These are phyloP conservation scores for Entomyzon cyanotis DNA, from an alignment of 2,113 vertebrate genomes.

Conservation along the genomic window DNA sequence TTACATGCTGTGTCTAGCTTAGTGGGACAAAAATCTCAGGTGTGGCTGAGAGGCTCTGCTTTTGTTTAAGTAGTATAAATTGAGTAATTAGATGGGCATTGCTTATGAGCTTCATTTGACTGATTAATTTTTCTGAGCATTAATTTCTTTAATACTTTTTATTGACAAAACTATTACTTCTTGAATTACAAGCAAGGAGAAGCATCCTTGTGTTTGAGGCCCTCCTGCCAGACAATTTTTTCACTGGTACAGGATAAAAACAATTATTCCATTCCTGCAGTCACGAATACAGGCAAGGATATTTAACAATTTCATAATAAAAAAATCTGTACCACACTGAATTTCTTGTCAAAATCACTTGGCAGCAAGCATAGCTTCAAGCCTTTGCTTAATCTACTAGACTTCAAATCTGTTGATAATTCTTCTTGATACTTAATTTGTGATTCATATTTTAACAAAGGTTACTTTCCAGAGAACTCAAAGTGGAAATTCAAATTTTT, in stretches of 20 bases:
- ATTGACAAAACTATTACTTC: conserved; percentile 1
- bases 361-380: background rate
- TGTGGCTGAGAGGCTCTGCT: background rate
- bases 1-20: background rate
- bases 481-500: background rate
- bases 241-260: background rate
- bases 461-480: background rate
- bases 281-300: background rate
- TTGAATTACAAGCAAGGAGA: background rate
- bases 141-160: conserved; percentile 24
- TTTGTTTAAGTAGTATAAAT: background rate
- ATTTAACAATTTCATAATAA: background rate
- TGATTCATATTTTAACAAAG: background rate
- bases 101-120: background rate
- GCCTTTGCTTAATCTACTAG: background rate
- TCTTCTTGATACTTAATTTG: background rate
- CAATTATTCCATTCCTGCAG: background rate
- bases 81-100: background rate
- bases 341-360: background rate
- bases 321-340: background rate
- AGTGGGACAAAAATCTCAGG: background rate
- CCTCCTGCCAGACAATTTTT: background rate
- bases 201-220: background rate
- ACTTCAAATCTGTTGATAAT: background rate
- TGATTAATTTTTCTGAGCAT: background rate